These are phyloP conservation scores for Beroe forskalii DNA, from an alignment of 37 sponge, comb jelly and placozoan genomes.

Conservation along the genomic window DNA sequence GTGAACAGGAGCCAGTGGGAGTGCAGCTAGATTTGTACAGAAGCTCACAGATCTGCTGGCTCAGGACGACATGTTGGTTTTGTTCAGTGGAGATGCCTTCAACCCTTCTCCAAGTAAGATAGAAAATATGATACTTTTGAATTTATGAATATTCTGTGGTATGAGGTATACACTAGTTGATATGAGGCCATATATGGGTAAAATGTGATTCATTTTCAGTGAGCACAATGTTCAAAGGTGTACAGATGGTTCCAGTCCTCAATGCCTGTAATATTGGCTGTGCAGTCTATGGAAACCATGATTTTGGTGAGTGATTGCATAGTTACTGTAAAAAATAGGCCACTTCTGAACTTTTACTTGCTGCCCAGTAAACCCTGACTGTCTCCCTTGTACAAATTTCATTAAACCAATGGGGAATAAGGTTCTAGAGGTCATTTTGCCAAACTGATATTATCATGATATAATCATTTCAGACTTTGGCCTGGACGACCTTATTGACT, in stretches of 20 bases:
- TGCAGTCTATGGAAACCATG: conserved; percentile 86
- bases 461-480: conserved; percentile 74
- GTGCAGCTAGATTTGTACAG: conserved; percentile 77
- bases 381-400: too few species aligned
- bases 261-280: conserved; percentile 70
- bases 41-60: conserved; percentile 57
- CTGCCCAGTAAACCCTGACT: too few species aligned
- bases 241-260: conserved; percentile 82
- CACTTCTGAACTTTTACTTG: too few species aligned
- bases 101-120: conserved; percentile 78
- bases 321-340: too few species aligned
- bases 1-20: conserved; percentile 74
- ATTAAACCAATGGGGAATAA: too few species aligned
- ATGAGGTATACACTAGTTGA: too few species aligned
- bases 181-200: too few species aligned
- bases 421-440: too few species aligned
- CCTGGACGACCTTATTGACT: conserved; percentile 72
- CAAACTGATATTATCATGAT: too few species aligned
- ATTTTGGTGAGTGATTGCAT: conserved; percentile 83
- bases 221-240: conserved; percentile 74
- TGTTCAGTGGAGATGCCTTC: conserved; percentile 83
- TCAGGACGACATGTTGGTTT: conserved; percentile 70
- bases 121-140: too few species aligned
- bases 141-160: too few species aligned
- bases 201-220: conserved; percentile 69